Evolutionary conservation across 1,140 invertebrate genomes (phyloP).

Genomic region (Pristionchus pacificus): DNA sequence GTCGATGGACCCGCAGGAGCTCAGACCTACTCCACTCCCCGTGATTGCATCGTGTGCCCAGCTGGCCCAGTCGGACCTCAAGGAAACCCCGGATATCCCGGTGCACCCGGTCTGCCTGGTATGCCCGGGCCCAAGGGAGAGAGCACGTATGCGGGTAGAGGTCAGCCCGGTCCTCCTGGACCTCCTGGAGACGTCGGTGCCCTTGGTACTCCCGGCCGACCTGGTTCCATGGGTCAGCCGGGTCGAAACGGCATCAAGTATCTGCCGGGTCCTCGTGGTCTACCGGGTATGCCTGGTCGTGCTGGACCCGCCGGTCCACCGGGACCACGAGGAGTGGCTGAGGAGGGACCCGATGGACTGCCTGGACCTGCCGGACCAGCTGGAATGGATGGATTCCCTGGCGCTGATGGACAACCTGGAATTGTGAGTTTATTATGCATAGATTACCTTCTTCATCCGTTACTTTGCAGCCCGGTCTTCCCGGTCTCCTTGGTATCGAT

Average conservation of each 20-base stretch:
- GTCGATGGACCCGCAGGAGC: conserved; percentile 5
- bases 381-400: conserved; percentile 26
- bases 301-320: conserved; percentile 16
- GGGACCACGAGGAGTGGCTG: conserved; percentile 22
- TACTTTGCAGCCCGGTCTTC: neutral
- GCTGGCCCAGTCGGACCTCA: conserved; percentile 3
- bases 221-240: conserved; percentile 12
- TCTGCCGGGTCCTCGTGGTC: conserved; percentile 11
- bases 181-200: conserved; percentile 18
- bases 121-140: neutral
- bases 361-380: conserved; percentile 24
- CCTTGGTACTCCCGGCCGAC: conserved; percentile 15
- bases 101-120: conserved; percentile 18
- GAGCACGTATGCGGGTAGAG: neutral
- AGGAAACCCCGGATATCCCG: conserved; percentile 15
- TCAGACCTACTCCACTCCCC: neutral
- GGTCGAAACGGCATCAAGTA: conserved; percentile 19
- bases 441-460: neutral
- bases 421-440: neutral
- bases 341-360: conserved; percentile 30
- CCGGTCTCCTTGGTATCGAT: neutral
- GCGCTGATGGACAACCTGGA: conserved; percentile 19
- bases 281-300: conserved; percentile 19
- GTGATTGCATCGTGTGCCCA: neutral
- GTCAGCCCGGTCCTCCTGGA: conserved; percentile 5